These are phyloP conservation scores for Plestiodon gilberti DNA, from an alignment of 2,113 vertebrate species.

Conservation along the genomic window DNA sequence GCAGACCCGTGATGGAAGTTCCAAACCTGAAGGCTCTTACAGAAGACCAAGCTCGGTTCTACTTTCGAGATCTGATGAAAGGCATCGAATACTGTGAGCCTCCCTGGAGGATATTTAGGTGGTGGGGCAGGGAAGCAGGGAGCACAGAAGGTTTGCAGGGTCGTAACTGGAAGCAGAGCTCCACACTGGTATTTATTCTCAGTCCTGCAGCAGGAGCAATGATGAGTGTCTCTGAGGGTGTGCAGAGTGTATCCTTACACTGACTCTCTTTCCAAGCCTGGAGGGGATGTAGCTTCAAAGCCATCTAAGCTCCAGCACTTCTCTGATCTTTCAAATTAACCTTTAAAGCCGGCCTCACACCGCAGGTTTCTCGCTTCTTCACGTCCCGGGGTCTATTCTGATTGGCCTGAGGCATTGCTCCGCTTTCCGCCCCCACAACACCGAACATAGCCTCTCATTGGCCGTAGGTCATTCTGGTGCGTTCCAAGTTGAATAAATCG, in stretches of 20 bases:
- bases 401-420: too few relatives aligned
- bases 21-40: constrained; percentile 92
- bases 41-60: constrained; percentile 94
- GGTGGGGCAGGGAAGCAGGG: not conserved
- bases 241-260: not conserved
- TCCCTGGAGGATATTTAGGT: not conserved
- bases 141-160: not conserved
- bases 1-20: constrained; percentile 96
- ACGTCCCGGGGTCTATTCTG: too few relatives aligned
- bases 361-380: too few relatives aligned
- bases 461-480: too few relatives aligned
- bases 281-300: not conserved
- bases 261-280: not conserved
- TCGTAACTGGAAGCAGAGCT: too few relatives aligned
- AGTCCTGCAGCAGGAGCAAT: not conserved
- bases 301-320: not conserved
- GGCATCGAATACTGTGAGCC: constrained; percentile 96
- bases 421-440: too few relatives aligned
- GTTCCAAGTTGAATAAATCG: too few relatives aligned
- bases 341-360: not conserved
- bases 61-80: constrained; percentile 96
- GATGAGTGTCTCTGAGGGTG: not conserved
- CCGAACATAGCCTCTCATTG: too few relatives aligned
- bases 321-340: not conserved
- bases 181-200: not conserved